phyloP scores from a whole-genome alignment of 2,888 invertebrate genomes.

The Taphrorychus bicolor region DNA sequence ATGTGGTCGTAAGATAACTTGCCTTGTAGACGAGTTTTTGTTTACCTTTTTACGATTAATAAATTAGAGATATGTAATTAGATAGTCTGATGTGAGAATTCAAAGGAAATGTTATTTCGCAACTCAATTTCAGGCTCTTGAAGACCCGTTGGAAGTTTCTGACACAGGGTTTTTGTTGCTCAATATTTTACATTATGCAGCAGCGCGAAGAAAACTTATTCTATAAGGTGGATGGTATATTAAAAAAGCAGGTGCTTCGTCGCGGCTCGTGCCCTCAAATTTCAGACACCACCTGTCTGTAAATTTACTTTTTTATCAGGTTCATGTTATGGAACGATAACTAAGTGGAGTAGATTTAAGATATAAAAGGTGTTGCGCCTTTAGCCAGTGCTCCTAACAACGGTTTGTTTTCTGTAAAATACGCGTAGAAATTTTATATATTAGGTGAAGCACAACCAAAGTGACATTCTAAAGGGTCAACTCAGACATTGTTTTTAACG shows the following conservation, averaged over 20 bases:
- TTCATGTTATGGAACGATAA: constrained; percentile 36
- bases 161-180: too few relatives aligned
- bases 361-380: not conserved
- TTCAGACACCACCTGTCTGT: constrained; percentile 29
- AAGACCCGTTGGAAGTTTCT: too few relatives aligned
- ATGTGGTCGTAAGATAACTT: not conserved
- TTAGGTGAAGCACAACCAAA: too few relatives aligned
- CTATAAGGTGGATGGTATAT: not conserved
- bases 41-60: not conserved
- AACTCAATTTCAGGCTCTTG: not conserved
- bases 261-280: constrained; percentile 34
- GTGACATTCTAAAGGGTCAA: too few relatives aligned
- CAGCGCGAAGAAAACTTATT: too few relatives aligned
- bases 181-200: too few relatives aligned
- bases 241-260: constrained; percentile 27
- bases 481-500: too few relatives aligned
- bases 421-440: too few relatives aligned
- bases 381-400: not conserved
- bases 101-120: not conserved
- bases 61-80: not conserved
- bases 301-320: constrained; percentile 25
- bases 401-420: not conserved
- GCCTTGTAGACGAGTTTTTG: not conserved
- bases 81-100: not conserved
- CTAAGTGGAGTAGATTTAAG: constrained; percentile 22